Conservation (phyloP, 1,140 invertebrate genomes). For the Himalopsyche phryganea region DNA sequence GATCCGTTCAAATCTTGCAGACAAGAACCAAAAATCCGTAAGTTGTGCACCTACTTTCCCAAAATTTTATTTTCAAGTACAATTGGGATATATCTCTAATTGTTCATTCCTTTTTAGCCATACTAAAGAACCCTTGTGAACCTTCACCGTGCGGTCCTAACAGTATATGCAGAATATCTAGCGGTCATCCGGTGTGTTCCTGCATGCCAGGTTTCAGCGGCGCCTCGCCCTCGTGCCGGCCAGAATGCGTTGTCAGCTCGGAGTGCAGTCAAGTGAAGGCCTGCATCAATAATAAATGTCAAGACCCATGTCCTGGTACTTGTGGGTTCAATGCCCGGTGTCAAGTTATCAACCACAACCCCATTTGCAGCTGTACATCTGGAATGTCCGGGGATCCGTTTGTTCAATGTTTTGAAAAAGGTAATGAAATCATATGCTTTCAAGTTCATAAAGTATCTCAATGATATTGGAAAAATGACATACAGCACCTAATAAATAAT, state of each 20-base stretch:
- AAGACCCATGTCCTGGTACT: constrained; percentile 74
- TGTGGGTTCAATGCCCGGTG: constrained; percentile 78
- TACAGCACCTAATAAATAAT: too few species aligned
- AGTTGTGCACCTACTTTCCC: constrained; percentile 39
- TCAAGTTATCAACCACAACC: constrained; percentile 78
- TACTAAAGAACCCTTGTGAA: constrained; percentile 63
- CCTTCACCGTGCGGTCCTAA: constrained; percentile 79
- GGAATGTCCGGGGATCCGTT: constrained; percentile 79
- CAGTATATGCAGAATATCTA: constrained; percentile 68
- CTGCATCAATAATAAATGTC: constrained; percentile 77
- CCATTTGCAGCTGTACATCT: constrained; percentile 77
- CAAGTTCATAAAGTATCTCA: too few species aligned
- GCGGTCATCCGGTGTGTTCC: constrained; percentile 72
- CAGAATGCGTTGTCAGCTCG: constrained; percentile 74
- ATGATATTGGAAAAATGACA: too few species aligned
- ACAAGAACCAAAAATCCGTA: constrained; percentile 54
- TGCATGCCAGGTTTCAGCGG: constrained; percentile 74
- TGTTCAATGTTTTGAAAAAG: constrained; percentile 65
- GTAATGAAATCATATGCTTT: constrained; percentile 45
- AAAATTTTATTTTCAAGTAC: not conserved
- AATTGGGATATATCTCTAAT: constrained; percentile 24
- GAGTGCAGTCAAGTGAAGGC: constrained; percentile 70
- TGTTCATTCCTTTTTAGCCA: constrained; percentile 31
- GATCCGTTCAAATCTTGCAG: constrained; percentile 80
- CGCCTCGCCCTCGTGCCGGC: constrained; percentile 70